These are phyloP conservation scores for Grantiella picta DNA, from an alignment of 2,113 vertebrate genomes.

Conservation along the genomic window DNA sequence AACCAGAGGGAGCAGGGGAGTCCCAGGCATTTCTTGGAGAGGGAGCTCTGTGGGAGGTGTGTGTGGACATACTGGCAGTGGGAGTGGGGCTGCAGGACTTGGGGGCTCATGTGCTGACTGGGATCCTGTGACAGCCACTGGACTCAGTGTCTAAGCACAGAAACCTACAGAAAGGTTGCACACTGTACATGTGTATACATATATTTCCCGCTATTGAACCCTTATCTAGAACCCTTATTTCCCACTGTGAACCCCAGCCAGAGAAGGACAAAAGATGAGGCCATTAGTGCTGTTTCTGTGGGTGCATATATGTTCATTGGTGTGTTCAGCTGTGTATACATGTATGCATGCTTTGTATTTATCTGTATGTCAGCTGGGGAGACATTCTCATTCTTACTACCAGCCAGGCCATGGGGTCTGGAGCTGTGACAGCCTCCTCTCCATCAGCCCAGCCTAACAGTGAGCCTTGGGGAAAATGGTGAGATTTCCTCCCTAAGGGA, in stretches of 20 bases:
- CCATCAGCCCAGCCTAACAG: not conserved
- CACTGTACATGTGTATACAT: not conserved
- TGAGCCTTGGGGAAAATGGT: not conserved
- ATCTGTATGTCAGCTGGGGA: not conserved
- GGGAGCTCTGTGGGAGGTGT: not conserved
- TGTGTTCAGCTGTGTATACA: not conserved
- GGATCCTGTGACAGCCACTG: not conserved
- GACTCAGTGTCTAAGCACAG: not conserved
- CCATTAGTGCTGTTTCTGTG: not conserved
- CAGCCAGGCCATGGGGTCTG: not conserved
- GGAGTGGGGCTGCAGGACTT: not conserved
- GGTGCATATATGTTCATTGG: not conserved
- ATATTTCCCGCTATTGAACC: not conserved
- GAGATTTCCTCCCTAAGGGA: not conserved
- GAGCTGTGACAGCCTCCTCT: not conserved
- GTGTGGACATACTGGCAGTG: too few species aligned
- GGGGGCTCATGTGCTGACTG: not conserved
- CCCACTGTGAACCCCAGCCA: not conserved
- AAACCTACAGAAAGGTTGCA: not conserved
- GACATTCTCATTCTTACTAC: not conserved
- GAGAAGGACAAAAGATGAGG: not conserved
- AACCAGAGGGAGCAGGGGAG: not conserved
- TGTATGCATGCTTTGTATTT: not conserved
- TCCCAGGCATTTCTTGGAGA: not conserved
- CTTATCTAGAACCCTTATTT: not conserved